Evolutionary conservation across 2,888 invertebrate species (phyloP).

Genomic region (Ectropis crepuscularia): DNA sequence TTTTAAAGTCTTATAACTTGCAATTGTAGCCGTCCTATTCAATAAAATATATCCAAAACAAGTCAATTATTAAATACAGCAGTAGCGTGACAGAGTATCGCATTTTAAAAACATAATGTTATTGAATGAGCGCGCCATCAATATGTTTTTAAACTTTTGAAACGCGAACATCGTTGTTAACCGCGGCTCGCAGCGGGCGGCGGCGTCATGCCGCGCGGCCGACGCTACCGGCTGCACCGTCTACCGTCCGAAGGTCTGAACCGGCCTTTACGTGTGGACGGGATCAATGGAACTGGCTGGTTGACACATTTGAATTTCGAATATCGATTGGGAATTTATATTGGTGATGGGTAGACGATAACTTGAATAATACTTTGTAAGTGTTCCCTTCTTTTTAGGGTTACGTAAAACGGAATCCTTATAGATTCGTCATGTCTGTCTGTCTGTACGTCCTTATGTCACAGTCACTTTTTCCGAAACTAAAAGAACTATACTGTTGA

Average conservation of each 20-base stretch:
- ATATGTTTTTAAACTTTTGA: conserved; percentile 9
- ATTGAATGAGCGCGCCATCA: conserved; percentile 7
- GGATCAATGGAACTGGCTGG: neutral
- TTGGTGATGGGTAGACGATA: too few species aligned
- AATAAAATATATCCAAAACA: neutral
- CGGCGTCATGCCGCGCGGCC: conserved; percentile 45
- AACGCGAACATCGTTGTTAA: conserved; percentile 34
- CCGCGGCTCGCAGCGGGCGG: conserved; percentile 45
- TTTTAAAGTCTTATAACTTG: too few species aligned
- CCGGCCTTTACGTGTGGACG: neutral
- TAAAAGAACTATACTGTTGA: too few species aligned
- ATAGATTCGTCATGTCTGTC: too few species aligned
- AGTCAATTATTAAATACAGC: neutral
- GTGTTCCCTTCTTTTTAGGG: too few species aligned
- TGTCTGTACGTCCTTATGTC: too few species aligned
- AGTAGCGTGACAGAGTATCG: conserved; percentile 44
- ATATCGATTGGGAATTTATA: neutral
- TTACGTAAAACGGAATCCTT: too few species aligned
- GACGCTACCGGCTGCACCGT: conserved; percentile 35
- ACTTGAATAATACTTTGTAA: too few species aligned
- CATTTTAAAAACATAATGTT: conserved; percentile 18
- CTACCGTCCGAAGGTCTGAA: neutral
- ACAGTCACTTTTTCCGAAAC: too few species aligned
- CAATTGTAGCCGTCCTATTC: neutral
- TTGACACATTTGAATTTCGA: conserved; percentile 9